Conservation (phyloP, 2,113 vertebrate species). For the Charadrius vociferus region DNA sequence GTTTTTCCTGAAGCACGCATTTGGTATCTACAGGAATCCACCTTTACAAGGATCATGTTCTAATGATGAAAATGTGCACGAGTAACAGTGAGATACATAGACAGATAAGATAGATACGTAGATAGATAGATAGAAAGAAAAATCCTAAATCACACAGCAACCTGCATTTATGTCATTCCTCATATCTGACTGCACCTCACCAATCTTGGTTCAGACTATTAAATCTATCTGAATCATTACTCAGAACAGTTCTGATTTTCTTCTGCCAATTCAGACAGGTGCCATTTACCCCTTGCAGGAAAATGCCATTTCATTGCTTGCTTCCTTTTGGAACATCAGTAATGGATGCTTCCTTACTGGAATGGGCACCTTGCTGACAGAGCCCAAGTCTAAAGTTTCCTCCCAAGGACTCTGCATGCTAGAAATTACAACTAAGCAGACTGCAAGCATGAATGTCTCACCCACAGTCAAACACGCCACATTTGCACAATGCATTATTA, state of each 20-base stretch:
- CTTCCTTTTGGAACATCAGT: not conserved
- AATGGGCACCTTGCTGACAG: not conserved
- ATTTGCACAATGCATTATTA: not conserved
- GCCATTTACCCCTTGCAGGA: not conserved
- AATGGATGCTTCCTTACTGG: not conserved
- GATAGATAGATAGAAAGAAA: not conserved
- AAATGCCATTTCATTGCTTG: not conserved
- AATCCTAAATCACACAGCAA: not conserved
- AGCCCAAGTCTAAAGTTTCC: not conserved
- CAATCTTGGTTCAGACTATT: not conserved
- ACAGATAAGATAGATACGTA: not conserved
- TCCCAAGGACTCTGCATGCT: not conserved
- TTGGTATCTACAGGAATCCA: not conserved
- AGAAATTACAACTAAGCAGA: not conserved
- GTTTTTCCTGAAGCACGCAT: not conserved
- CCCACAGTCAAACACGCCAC: not conserved
- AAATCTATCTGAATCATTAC: not conserved
- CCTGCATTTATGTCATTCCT: not conserved
- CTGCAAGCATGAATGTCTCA: not conserved
- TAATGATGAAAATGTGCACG: not conserved
- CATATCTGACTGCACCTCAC: not conserved
- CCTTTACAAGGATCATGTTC: not conserved
- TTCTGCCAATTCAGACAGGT: not conserved
- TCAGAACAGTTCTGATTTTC: not conserved
- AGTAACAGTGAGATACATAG: rapidly evolving